Evolutionary conservation across 1,140 invertebrate species (phyloP).

Genomic region (Drosophila bocqueti): DNA sequence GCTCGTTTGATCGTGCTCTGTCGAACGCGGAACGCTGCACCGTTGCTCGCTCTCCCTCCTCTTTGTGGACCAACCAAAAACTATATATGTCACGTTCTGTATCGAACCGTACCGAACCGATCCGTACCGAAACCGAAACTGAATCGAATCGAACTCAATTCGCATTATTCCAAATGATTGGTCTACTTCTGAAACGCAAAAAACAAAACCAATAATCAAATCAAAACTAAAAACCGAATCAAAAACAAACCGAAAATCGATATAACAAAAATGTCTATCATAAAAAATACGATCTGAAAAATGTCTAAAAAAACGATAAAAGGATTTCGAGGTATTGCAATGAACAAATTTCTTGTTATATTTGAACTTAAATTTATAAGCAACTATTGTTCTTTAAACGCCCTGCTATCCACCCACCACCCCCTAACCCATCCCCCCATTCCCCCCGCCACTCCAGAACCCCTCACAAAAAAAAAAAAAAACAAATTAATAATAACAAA

Average conservation of each 20-base stretch:
- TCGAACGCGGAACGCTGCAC: constrained; percentile 87
- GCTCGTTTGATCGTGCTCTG: constrained; percentile 85
- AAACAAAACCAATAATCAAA: constrained; percentile 29
- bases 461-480: constrained; percentile 17
- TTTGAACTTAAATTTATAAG: constrained; percentile 82
- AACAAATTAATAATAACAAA: constrained; percentile 29
- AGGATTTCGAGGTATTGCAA: constrained; percentile 85
- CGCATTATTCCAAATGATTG: constrained; percentile 64
- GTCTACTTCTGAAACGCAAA: constrained; percentile 57
- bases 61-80: constrained; percentile 71
- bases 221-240: constrained; percentile 26
- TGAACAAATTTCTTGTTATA: constrained; percentile 82
- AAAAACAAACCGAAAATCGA: constrained; percentile 36
- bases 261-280: constrained; percentile 45
- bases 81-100: constrained; percentile 59
- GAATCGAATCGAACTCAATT: constrained; percentile 44
- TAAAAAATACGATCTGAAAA: constrained; percentile 56
- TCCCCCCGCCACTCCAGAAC: constrained; percentile 1
- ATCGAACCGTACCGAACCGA: constrained; percentile 34
- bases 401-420: constrained; percentile 35
- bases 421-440: neutral
- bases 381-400: constrained; percentile 78
- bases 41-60: constrained; percentile 68
- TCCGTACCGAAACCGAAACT: constrained; percentile 19
- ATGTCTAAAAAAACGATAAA: constrained; percentile 72